Evolutionary conservation across 23 tunicate species (phyloP).

Genomic region (Styela plicata): DNA sequence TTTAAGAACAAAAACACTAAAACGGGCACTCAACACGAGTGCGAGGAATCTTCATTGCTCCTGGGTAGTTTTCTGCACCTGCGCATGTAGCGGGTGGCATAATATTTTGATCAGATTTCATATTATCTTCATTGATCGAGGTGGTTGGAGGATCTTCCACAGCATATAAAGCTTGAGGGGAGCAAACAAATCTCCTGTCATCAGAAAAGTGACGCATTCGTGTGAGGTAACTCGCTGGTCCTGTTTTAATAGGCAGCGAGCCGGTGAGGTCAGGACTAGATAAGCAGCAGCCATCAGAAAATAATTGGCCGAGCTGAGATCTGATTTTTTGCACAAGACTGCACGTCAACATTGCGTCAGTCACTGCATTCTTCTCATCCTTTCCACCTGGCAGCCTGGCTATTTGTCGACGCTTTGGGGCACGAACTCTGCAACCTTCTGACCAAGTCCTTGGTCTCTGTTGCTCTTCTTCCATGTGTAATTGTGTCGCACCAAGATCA

Average conservation of each 20-base stretch:
- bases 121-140: neutral
- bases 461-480: neutral
- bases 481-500: neutral
- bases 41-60: slow-evolving; percentile 34
- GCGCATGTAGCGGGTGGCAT: slow-evolving; percentile 27
- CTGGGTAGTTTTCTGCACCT: slow-evolving; percentile 40
- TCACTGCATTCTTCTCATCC: neutral
- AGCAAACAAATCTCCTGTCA: slow-evolving; percentile 3
- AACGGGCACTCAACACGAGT: slow-evolving; percentile 75
- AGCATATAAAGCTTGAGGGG: neutral
- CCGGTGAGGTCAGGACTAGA: neutral
- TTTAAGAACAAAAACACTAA: slow-evolving; percentile 1
- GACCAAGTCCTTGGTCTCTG: slow-evolving; percentile 65
- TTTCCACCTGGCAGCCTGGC: neutral
- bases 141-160: slow-evolving; percentile 6
- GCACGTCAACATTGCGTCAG: neutral
- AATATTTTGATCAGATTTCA: neutral
- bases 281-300: slow-evolving; percentile 17
- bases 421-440: slow-evolving; percentile 31
- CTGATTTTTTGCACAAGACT: slow-evolving; percentile 22
- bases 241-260: neutral
- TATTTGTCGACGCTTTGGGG: neutral
- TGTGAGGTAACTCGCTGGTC: neutral
- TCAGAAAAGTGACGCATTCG: slow-evolving; percentile 31
- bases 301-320: slow-evolving; percentile 13